Evolutionary conservation across 30 jellyfish, hydroid and myxozoan genomes (phyloP).

Genomic region (Clytia hemisphaerica): DNA sequence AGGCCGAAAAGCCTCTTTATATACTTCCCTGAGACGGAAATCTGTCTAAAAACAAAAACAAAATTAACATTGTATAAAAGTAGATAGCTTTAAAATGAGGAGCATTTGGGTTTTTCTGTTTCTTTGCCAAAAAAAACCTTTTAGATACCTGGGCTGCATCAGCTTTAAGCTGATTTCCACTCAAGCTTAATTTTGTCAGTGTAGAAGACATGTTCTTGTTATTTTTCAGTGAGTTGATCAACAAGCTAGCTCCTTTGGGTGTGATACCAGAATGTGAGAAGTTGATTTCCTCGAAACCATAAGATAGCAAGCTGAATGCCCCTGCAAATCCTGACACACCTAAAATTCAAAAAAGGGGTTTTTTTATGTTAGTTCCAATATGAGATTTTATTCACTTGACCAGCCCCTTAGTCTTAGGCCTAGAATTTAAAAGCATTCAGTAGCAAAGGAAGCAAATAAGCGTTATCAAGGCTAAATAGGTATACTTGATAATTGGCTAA

Average conservation of each 20-base stretch:
- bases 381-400: too few relatives aligned
- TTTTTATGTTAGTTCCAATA: not conserved
- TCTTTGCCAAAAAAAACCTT: not conserved
- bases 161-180: constrained; percentile 47
- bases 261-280: constrained; percentile 34
- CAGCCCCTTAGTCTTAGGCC: too few relatives aligned
- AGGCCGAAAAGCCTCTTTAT: too few relatives aligned
- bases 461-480: too few relatives aligned
- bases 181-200: constrained; percentile 46
- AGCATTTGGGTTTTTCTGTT: too few relatives aligned
- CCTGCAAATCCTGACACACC: constrained; percentile 24
- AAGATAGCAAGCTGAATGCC: constrained; percentile 19
- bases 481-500: too few relatives aligned
- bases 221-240: constrained; percentile 38
- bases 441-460: too few relatives aligned
- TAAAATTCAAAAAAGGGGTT: not conserved
- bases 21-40: too few relatives aligned
- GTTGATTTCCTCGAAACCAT: constrained; percentile 46
- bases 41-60: too few relatives aligned
- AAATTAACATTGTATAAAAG: too few relatives aligned
- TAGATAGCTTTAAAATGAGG: too few relatives aligned
- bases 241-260: constrained; percentile 38
- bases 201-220: constrained; percentile 46
- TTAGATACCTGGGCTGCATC: constrained; percentile 67
- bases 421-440: too few relatives aligned